Conservation (phyloP, 2,888 invertebrate species). For the Ashinkailepas kermadecensis region DNA sequence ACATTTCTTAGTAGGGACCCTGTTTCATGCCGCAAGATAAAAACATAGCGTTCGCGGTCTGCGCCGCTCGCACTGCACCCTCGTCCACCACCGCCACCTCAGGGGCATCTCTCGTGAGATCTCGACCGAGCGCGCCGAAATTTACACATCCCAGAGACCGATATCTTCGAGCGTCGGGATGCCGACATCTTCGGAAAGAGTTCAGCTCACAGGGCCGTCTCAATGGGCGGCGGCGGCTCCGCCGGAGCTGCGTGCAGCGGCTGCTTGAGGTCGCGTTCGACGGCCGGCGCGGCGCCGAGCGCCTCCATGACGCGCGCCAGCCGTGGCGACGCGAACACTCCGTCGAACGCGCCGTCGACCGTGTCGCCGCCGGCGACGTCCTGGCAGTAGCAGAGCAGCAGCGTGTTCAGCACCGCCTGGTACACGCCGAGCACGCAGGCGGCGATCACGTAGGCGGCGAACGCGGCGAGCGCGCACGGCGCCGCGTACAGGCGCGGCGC, state of each 20-base stretch:
- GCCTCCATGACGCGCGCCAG: background rate
- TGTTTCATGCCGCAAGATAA: too few relatives aligned
- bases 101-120: too few relatives aligned
- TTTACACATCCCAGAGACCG: too few relatives aligned
- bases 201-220: background rate
- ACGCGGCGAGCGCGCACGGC: slow-evolving; percentile 40
- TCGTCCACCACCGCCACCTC: too few relatives aligned
- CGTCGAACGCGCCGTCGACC: background rate
- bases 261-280: background rate
- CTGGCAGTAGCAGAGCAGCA: slow-evolving; percentile 89
- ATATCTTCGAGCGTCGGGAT: too few relatives aligned
- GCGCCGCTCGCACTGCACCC: too few relatives aligned
- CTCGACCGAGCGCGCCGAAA: too few relatives aligned
- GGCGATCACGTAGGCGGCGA: slow-evolving; percentile 78
- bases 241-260: background rate
- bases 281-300: background rate
- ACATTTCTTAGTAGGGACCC: too few relatives aligned
- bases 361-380: slow-evolving; percentile 45
- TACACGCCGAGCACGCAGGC: slow-evolving; percentile 89
- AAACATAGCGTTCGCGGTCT: too few relatives aligned
- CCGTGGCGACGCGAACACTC: background rate
- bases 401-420: slow-evolving; percentile 89
- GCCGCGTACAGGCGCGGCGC: background rate
- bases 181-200: too few relatives aligned
- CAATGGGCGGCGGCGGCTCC: background rate